phyloP scores from a whole-genome alignment of 1,140 invertebrate genomes.

The Maniola jurtina region DNA sequence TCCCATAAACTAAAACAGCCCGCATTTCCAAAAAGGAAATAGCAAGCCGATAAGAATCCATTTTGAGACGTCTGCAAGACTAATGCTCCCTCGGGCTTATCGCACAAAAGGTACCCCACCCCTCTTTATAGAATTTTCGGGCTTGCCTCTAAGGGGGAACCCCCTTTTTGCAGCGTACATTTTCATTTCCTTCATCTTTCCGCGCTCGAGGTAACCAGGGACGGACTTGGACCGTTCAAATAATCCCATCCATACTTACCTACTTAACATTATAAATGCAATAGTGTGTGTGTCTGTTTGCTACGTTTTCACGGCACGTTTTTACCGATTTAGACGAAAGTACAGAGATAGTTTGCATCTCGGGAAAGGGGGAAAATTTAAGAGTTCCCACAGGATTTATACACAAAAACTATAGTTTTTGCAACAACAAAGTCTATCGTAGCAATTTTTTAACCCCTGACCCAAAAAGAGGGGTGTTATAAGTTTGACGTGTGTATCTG shows the following conservation, averaged over 20 bases:
- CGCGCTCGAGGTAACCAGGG: conserved; percentile 59
- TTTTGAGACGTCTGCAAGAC: conserved; percentile 62
- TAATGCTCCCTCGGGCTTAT: conserved; percentile 73
- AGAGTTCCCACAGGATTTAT: too few species aligned
- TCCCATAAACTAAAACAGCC: conserved; percentile 41
- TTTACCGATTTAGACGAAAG: too few species aligned
- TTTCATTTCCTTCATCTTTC: conserved; percentile 79
- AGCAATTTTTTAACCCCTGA: too few species aligned
- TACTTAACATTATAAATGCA: background rate
- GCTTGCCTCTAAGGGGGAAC: conserved; percentile 45
- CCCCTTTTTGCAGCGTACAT: conserved; percentile 77
- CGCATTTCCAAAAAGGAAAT: conserved; percentile 64
- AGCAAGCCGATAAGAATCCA: conserved; percentile 66
- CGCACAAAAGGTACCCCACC: conserved; percentile 66
- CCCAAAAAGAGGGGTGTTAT: too few species aligned
- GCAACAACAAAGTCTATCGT: too few species aligned
- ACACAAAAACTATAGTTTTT: too few species aligned
- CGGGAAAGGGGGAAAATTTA: too few species aligned
- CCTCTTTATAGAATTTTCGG: conserved; percentile 76
- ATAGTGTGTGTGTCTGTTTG: too few species aligned
- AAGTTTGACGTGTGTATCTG: too few species aligned
- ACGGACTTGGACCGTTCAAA: conserved; percentile 36
- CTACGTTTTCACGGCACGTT: too few species aligned
- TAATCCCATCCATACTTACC: background rate
- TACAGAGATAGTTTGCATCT: too few species aligned